Evolutionary conservation across 2,113 vertebrate species (phyloP), one percentile per base, ranked within the genome.

Genomic region (Pelmatolapia mariae): DNA sequence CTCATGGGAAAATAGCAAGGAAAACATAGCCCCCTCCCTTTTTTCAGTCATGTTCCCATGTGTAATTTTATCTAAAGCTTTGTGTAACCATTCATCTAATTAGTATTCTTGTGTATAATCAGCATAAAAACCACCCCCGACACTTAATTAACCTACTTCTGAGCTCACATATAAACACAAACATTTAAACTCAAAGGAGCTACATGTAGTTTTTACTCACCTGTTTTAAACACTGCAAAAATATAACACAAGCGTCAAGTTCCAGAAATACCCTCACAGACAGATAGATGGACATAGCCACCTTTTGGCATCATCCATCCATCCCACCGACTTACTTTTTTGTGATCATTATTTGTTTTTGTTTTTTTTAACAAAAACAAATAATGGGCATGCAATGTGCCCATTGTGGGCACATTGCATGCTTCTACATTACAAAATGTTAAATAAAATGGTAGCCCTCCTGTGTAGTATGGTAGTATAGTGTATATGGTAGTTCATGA

Each of bases 131-230:
- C 84, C 83, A 83, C 90, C 84, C 80, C 16, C 4, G 84, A 83
- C 84, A 84, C 82, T 84, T 89, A 79, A 92, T 89, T 92, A 86
- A 80, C 52, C 22, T 19, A n/a, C 57, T 87, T 86, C 82, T 85
- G 22, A 31, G 47, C 53, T 78, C 81, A 38, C 80, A 53, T 22
- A 68, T 76, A 83, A 87, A 89, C 81, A 79, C 83, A 66, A 19
- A 81, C 19, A 29, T 63, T 45, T 24, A 63, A 68, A 82, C 81
- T 88, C 81, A 71, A 2, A 66, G 85, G 86, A 82, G 85, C 83
- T 89, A 85, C 88, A 89, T 54, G 38, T 53, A 83, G 80, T 91
- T 89, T 83, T 82, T 31, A 38, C 52, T 71, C 71, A 61, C 47
- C 79, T 81, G 79, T 84, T 87, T 89, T 40, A 45, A 86, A 63